A percentile compares a stretch with the other conserved stretches of the same genome.
Conservation (phyloP, 1,140 invertebrate genomes). For the Aradophagus sp. region DNA sequence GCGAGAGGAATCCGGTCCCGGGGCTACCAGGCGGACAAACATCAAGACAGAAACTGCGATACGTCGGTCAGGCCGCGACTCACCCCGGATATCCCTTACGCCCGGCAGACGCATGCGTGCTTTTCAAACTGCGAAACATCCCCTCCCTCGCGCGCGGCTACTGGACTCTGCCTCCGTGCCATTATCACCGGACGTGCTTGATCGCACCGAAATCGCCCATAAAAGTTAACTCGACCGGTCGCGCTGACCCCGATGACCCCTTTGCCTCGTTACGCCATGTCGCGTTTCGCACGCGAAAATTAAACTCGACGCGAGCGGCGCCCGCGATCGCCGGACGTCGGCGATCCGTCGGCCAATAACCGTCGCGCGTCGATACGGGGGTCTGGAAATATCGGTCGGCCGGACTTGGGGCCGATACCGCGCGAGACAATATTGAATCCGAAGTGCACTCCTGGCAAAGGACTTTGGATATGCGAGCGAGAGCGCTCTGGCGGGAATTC, state of each 20-base stretch:
- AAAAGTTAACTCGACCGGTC: slow-evolving; percentile 2
- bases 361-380: no score
- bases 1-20: slow-evolving; percentile 32
- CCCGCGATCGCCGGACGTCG: no score
- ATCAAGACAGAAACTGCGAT: slow-evolving; percentile 74
- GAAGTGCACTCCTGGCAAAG: slow-evolving; percentile 27
- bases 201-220: neutral
- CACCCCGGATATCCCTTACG: slow-evolving; percentile 65
- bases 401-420: no score
- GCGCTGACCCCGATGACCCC: no score
- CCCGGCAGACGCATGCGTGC: slow-evolving; percentile 70
- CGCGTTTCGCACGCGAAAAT: no score
- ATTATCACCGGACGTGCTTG: slow-evolving; percentile 9
- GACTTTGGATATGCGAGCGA: slow-evolving; percentile 44
- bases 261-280: no score
- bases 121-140: slow-evolving; percentile 69
- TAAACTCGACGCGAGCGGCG: no score
- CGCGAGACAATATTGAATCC: no score
- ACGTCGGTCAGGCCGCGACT: slow-evolving; percentile 66
- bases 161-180: slow-evolving; percentile 23
- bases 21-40: slow-evolving; percentile 72
- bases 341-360: no score
- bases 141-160: slow-evolving; percentile 44
- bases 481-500: slow-evolving; percentile 60
- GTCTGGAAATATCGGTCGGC: no score